A percentile compares a stretch with the other conserved stretches of the same genome.
Conservation (phyloP, 2,888 invertebrate species). For the Leptinotarsa tumamoca region DNA sequence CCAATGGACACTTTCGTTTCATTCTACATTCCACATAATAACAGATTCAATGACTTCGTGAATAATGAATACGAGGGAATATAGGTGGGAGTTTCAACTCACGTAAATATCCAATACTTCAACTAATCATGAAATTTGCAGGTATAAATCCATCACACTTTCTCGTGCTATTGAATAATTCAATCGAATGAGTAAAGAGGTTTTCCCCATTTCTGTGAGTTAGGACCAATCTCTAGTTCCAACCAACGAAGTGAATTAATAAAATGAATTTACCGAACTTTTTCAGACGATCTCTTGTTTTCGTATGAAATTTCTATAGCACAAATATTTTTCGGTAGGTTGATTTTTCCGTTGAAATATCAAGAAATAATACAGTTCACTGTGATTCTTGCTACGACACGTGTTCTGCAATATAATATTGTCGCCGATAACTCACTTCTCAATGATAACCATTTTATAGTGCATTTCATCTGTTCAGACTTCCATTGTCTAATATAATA, state of each 20-base stretch:
- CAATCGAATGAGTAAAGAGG: not conserved
- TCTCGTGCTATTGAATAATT: slow-evolving; percentile 1
- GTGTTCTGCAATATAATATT: no score
- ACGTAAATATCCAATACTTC: not conserved
- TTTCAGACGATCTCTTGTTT: not conserved
- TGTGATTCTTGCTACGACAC: no score
- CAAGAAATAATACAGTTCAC: no score
- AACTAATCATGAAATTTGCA: not conserved
- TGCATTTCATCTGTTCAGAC: no score
- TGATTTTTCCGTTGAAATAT: no score
- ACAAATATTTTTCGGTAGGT: no score
- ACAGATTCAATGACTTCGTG: not conserved
- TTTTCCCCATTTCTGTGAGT: not conserved
- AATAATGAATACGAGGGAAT: not conserved
- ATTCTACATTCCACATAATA: not conserved
- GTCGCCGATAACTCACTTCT: no score
- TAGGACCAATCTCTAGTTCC: not conserved
- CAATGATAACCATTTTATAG: no score
- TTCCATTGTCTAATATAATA: no score
- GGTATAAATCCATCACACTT: not conserved
- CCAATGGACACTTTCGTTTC: no score
- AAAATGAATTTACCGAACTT: not conserved
- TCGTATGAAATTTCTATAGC: no score
- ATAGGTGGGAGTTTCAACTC: not conserved
- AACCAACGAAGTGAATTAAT: not conserved